Base-by-base conservation (phyloP, 2,113 vertebrate species). In the Oreotrochilus melanogaster region DNA sequence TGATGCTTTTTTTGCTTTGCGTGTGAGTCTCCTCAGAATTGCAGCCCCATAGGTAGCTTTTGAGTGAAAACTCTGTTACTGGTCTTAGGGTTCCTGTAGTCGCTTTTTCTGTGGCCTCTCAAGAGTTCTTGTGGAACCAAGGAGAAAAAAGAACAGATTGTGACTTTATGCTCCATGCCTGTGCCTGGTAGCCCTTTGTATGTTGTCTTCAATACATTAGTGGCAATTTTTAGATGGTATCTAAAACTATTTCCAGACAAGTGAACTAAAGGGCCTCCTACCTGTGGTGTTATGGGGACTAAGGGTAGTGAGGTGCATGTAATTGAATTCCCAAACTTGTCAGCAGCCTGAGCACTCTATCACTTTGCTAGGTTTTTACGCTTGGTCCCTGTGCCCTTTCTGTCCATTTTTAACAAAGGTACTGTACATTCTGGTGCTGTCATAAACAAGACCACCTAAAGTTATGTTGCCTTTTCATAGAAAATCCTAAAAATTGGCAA, bases 241-340 rank as follows among this genome's bases (percentile, higher is more conserved):
- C 23, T 57, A 6, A n/a, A 47, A 12, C 28, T 10, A 18, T 48
- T 74, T 65, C 39, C 11, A 47, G 65, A 39, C 27, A 24, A 47
- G 39, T n/a, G 39, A 62, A 16, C 39, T 28, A 5, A 37, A 37
- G 18, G 31, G 9, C 37, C 53, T 69, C 54, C 31, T 51, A 4
- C 14, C 18, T 14, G 31, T n/a, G 33, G 50, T 45, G 14, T 33
- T 39, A 27, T 19, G 11, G 14, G 16, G 19, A 7, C 19, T 11
- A 8, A 33, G 21, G 22, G 39, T 0, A 1, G 7, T 14, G 25
- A 45, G n/a, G 45, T 7, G 16, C 11, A 1, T 5, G 0, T 24
- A 42, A 30, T 6, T 23, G 14, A 33, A 2, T 51, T 45, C 22
- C 14, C 22, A 37, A 31, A 28, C 7, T 27, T 31, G 27, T 30